Percentiles rank a stretch among this genome's conserved stretches.
phyloP scores from a whole-genome alignment of 2,888 invertebrate species.

The Pterobdella sp. region DNA sequence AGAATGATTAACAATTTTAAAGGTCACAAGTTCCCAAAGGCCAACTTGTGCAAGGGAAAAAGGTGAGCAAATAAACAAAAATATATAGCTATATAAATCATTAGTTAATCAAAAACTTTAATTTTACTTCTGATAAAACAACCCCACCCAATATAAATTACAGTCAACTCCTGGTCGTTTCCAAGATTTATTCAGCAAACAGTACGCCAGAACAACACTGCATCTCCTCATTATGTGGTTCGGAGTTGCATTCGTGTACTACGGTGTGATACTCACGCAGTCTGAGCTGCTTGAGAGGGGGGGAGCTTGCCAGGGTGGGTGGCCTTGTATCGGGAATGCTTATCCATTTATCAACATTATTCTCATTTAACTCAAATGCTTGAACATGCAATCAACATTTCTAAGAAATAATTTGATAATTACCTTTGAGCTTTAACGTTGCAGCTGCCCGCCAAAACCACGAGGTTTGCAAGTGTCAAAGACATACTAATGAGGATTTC shows the following conservation, averaged over 20 bases:
- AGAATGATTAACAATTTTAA: too few relatives aligned
- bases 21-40: constrained; percentile 16
- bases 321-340: neutral
- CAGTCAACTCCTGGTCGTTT: constrained; percentile 36
- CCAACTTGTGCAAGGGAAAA: constrained; percentile 18
- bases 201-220: constrained; percentile 44
- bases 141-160: neutral
- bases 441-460: constrained; percentile 14
- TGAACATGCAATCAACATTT: neutral
- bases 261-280: constrained; percentile 50
- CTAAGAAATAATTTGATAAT: neutral
- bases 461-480: constrained; percentile 26
- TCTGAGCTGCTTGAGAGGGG: constrained; percentile 46
- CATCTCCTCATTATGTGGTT: constrained; percentile 49
- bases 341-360: neutral
- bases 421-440: too few relatives aligned
- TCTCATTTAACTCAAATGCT: neutral
- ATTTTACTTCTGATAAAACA: neutral
- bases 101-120: neutral
- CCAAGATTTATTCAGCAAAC: constrained; percentile 42
- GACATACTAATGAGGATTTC: constrained; percentile 42
- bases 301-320: constrained; percentile 34
- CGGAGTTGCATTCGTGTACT: constrained; percentile 48
- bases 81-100: neutral
- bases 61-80: neutral